Conservation (phyloP, 2,888 invertebrate species). For the Leptopilina myrica region DNA sequence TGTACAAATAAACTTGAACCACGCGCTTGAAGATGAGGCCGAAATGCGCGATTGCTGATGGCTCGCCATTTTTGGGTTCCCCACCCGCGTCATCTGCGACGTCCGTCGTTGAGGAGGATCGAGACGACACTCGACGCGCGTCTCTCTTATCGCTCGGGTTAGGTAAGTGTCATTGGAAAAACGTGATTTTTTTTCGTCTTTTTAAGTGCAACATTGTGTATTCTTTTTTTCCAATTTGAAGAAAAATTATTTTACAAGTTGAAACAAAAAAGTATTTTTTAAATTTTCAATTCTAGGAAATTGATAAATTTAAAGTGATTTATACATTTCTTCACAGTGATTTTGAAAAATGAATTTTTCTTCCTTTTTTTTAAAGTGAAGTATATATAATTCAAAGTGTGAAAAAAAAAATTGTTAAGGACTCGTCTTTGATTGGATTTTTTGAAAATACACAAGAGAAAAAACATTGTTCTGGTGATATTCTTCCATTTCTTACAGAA, state of each 20-base stretch:
- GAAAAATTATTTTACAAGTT: not conserved
- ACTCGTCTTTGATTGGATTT: constrained; percentile 19
- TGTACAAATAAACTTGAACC: constrained; percentile 51
- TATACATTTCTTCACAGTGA: too few species aligned
- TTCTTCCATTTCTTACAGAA: constrained; percentile 25
- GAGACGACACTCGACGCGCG: constrained; percentile 73
- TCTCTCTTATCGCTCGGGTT: constrained; percentile 75
- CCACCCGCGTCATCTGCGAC: constrained; percentile 67
- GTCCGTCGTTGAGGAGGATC: constrained; percentile 58
- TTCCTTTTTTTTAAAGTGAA: constrained; percentile 29
- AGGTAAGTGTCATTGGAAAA: constrained; percentile 70
- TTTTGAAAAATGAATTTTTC: not conserved
- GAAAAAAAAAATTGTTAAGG: constrained; percentile 14
- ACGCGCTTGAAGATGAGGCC: constrained; percentile 46
- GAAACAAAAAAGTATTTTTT: too few species aligned
- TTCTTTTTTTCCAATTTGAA: not conserved
- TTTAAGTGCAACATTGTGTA: constrained; percentile 11
- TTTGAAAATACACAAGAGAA: not conserved
- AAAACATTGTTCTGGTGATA: constrained; percentile 42
- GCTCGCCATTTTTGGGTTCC: constrained; percentile 77
- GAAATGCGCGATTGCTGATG: constrained; percentile 57
- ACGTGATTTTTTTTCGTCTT: constrained; percentile 41
- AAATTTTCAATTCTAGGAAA: too few species aligned
- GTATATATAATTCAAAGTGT: not conserved
- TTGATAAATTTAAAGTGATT: too few species aligned